phyloP scores from a whole-genome alignment of 2,888 invertebrate species.

The Cryptops parisi region DNA sequence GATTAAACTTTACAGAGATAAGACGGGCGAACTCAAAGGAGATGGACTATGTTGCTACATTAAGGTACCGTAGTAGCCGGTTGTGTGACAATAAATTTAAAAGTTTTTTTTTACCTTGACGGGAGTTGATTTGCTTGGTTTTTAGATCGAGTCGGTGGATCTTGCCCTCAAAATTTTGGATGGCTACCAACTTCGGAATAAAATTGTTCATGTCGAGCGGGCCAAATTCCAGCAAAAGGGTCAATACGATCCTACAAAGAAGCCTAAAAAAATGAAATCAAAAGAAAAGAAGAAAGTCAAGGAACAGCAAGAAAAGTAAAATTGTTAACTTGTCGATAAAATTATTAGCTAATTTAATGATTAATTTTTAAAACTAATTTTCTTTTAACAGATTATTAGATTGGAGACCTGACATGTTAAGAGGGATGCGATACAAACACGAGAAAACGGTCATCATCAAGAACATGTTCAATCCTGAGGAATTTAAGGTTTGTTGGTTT shows the following conservation, averaged over 20 bases:
- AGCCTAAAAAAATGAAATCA: conserved; percentile 72
- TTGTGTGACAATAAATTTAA: background rate
- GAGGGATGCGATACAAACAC: conserved; percentile 69
- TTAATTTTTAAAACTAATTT: too few species aligned
- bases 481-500: conserved; percentile 64
- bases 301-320: conserved; percentile 77
- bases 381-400: conserved; percentile 59
- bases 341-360: conserved; percentile 12
- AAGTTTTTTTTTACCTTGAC: background rate
- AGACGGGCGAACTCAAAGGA: conserved; percentile 70
- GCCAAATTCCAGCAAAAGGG: conserved; percentile 94
- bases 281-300: conserved; percentile 79
- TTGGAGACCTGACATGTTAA: conserved; percentile 87
- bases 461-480: conserved; percentile 75
- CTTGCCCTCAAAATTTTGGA: conserved; percentile 83
- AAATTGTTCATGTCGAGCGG: conserved; percentile 70
- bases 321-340: conserved; percentile 17
- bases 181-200: conserved; percentile 62
- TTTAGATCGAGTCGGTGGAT: conserved; percentile 74
- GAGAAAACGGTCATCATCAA: conserved; percentile 85
- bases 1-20: conserved; percentile 80
- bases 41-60: conserved; percentile 94
- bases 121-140: background rate
- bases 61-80: conserved; percentile 45
- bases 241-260: conserved; percentile 73